A percentile compares a stretch with the other conserved stretches of the same genome.
Evolutionary conservation across 2,797 vertebrate genomes (phyloP).

Genomic region (Dallia pectoralis): DNA sequence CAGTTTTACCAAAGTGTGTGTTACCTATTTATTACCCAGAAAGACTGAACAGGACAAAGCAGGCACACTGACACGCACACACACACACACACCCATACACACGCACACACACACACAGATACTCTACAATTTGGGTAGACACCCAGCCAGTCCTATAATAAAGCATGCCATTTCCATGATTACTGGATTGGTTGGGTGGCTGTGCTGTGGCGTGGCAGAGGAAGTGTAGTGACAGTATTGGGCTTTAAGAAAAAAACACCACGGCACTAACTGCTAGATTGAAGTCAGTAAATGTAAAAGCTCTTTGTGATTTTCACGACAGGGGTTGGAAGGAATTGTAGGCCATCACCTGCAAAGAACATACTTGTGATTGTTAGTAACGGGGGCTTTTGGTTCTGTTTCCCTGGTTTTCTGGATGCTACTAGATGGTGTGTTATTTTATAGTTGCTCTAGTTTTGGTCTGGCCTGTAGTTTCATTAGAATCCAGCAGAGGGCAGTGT

Average conservation of each 20-base stretch:
- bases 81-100: slow-evolving; percentile 1
- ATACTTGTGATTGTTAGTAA: slow-evolving; percentile 14
- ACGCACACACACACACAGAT: neutral
- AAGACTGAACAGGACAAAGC: slow-evolving; percentile 3
- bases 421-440: slow-evolving; percentile 2
- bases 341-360: slow-evolving; percentile 13
- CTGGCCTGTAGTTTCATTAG: slow-evolving; percentile 27
- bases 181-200: slow-evolving; percentile 42
- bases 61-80: slow-evolving; percentile 21
- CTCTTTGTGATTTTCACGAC: slow-evolving; percentile 26
- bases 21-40: slow-evolving; percentile 45
- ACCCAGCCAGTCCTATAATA: slow-evolving; percentile 15
- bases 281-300: slow-evolving; percentile 41
- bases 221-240: slow-evolving; percentile 37
- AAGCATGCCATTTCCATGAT: slow-evolving; percentile 35
- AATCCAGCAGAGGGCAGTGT: slow-evolving; percentile 70
- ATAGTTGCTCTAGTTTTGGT: neutral
- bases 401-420: slow-evolving; percentile 22
- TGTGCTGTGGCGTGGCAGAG: slow-evolving; percentile 23
- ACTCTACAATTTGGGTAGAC: slow-evolving; percentile 26
- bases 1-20: slow-evolving; percentile 33
- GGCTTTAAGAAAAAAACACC: slow-evolving; percentile 17
- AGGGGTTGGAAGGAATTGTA: slow-evolving; percentile 30
- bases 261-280: slow-evolving; percentile 44
- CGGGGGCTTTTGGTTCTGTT: slow-evolving; percentile 23